phyloP scores from a whole-genome alignment of 2,888 invertebrate species.

The Teleogryllus oceanicus region DNA sequence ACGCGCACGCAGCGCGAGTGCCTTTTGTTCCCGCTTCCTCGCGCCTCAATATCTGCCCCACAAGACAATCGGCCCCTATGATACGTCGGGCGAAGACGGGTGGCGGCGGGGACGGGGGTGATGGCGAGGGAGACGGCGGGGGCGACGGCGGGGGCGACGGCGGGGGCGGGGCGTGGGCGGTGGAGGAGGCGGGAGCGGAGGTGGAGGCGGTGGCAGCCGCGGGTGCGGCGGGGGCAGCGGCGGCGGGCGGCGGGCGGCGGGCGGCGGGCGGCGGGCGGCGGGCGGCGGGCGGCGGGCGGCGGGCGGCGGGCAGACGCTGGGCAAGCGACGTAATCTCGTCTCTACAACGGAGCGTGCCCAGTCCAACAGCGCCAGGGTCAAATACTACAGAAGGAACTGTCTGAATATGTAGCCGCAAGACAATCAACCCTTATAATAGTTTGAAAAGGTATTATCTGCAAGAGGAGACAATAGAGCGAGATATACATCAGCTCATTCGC shows the following conservation, averaged over 20 bases:
- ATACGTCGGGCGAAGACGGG: background rate
- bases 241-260: no score
- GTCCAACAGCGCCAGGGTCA: background rate
- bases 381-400: background rate
- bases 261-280: no score
- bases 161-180: background rate
- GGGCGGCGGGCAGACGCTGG: background rate
- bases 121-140: no score
- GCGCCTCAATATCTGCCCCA: background rate
- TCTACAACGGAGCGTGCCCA: no score
- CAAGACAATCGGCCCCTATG: conserved; percentile 18
- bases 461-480: background rate
- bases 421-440: conserved; percentile 18
- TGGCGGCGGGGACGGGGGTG: background rate
- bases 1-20: background rate
- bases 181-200: no score
- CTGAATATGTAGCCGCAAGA: conserved; percentile 12
- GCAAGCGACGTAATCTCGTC: background rate
- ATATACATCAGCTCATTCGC: conserved; percentile 18
- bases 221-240: no score
- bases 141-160: no score
- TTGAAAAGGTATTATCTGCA: background rate
- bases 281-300: background rate
- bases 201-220: no score
- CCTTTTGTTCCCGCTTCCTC: background rate